Conservation (phyloP, 1,140 invertebrate species). For the Colletes gigas region DNA sequence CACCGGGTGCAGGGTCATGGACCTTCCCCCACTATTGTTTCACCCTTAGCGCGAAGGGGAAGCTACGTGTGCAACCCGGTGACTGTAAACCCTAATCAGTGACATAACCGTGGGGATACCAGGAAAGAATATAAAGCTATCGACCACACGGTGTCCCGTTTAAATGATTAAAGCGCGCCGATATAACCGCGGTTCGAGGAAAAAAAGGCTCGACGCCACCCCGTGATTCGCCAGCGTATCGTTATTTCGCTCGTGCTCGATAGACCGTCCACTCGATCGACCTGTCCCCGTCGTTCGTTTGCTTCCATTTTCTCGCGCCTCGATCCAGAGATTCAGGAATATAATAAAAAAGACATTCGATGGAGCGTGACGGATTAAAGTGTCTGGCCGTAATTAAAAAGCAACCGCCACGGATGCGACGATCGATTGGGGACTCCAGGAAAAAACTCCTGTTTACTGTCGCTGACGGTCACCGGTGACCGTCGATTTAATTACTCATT, state of each 20-base stretch:
- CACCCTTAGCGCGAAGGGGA: constrained; percentile 21
- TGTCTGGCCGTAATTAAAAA: constrained; percentile 12
- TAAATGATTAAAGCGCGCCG: constrained; percentile 49
- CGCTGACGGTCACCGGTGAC: no score
- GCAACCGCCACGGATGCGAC: background rate
- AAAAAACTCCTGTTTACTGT: no score
- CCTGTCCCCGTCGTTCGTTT: background rate
- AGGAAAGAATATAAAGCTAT: constrained; percentile 44
- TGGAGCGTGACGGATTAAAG: background rate
- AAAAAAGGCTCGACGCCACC: constrained; percentile 1
- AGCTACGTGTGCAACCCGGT: constrained; percentile 26
- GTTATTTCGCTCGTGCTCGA: background rate
- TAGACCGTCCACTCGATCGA: background rate
- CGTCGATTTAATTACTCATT: no score
- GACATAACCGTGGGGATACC: constrained; percentile 24
- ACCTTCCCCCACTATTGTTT: constrained; percentile 49
- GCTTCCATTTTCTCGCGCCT: background rate
- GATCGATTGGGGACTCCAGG: background rate
- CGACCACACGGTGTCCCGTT: constrained; percentile 40
- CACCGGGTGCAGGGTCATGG: constrained; percentile 53
- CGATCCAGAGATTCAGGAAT: background rate
- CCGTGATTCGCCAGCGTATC: constrained; percentile 10
- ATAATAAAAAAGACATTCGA: background rate
- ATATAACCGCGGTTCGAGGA: constrained; percentile 23
- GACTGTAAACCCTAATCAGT: constrained; percentile 53